Evolutionary conservation across 2,888 invertebrate species (phyloP).

Genomic region (Lysandra coridon): DNA sequence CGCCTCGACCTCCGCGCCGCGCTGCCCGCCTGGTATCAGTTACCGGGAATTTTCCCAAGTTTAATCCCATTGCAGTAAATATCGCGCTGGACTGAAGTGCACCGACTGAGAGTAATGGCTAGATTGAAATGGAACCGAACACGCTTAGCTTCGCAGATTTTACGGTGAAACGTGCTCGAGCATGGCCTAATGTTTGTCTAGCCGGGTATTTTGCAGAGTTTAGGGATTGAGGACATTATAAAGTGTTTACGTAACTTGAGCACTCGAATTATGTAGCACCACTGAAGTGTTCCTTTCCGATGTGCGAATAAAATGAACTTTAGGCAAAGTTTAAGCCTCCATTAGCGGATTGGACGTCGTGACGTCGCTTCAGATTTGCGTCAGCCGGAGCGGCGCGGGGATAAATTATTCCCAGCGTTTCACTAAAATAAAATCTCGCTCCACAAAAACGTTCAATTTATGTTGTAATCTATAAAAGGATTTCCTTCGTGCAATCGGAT

Average conservation of each 20-base stretch:
- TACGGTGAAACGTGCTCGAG: neutral
- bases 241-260: neutral
- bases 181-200: slow-evolving; percentile 11
- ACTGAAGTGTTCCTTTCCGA: slow-evolving; percentile 36
- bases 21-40: slow-evolving; percentile 58
- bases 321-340: slow-evolving; percentile 65
- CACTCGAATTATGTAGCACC: neutral
- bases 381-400: slow-evolving; percentile 24
- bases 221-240: neutral
- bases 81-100: slow-evolving; percentile 25
- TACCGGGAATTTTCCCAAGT: slow-evolving; percentile 44
- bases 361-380: slow-evolving; percentile 63
- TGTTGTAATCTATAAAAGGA: slow-evolving; percentile 9
- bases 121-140: slow-evolving; percentile 22
- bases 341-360: slow-evolving; percentile 67
- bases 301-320: slow-evolving; percentile 50
- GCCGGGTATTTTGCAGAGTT: neutral
- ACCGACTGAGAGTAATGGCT: slow-evolving; percentile 27
- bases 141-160: slow-evolving; percentile 17
- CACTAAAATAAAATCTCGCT: slow-evolving; percentile 35
- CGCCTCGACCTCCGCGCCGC: slow-evolving; percentile 53
- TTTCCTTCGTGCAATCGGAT: neutral
- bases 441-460: slow-evolving; percentile 17
- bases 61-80: slow-evolving; percentile 42
- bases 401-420: slow-evolving; percentile 34